Percentiles rank a stretch among this genome's conserved stretches.
These are phyloP conservation scores for Scolanthus callimorphus DNA, from an alignment of 92 coral and sea anemone genomes.

Conservation along the genomic window DNA sequence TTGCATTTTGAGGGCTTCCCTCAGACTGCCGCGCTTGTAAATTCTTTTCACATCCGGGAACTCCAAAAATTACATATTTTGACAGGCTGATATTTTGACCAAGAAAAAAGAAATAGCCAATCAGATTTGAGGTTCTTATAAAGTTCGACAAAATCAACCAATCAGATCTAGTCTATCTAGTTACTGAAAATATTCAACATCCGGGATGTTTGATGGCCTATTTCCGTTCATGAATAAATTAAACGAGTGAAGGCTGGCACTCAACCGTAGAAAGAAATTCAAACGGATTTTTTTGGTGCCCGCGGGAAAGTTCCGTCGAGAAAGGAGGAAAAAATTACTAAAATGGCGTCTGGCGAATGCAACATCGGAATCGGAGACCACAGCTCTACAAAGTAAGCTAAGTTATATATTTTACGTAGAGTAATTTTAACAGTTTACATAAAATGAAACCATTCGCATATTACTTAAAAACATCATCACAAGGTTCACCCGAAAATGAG, in stretches of 20 bases:
- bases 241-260: background rate
- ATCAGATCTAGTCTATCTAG: too few species aligned
- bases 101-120: constrained; percentile 8
- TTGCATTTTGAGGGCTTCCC: constrained; percentile 40
- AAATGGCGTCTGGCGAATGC: background rate
- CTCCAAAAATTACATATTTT: too few species aligned
- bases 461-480: too few species aligned
- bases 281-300: constrained; percentile 21
- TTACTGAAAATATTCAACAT: too few species aligned
- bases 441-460: too few species aligned
- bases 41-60: constrained; percentile 58
- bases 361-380: constrained; percentile 2
- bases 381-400: background rate
- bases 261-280: background rate
- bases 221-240: constrained; percentile 24
- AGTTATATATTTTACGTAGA: too few species aligned
- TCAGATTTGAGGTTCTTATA: too few species aligned
- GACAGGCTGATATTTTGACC: too few species aligned
- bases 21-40: constrained; percentile 46
- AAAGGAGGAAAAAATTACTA: background rate
- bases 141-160: background rate
- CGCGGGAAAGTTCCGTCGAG: constrained; percentile 3
- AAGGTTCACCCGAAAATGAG: too few species aligned
- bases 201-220: background rate
- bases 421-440: too few species aligned